Base-by-base conservation (phyloP, 1,140 invertebrate species). In the Cardiocondyla obscurior region DNA sequence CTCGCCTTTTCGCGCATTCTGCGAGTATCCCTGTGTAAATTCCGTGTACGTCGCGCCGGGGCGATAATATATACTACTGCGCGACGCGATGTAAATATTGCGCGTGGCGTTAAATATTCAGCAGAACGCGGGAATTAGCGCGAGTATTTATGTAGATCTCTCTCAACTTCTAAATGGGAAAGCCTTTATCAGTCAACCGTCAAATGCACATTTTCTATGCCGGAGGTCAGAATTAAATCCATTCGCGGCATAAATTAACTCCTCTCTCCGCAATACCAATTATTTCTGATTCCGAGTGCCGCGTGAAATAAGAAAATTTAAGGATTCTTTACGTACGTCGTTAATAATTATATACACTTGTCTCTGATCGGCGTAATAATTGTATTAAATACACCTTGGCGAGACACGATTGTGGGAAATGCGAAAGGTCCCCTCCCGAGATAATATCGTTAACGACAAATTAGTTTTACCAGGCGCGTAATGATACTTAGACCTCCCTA, bases 1-100 rank as follows among this genome's bases (percentile, higher is more conserved):
- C 84, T 51, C 70, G 57, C 44, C 62, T 69, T 85, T 77, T 64
- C 46, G 67, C 51, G 67, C 64, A 70, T 79, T 81, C 51, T n/a
- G 19, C 36, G 51, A 57, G 30, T 73, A 46, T 49, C 30, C 44
- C 67, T 49, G 51, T 49, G 55, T 25, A 79, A 69, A 57, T 70
- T 69, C 57, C 16, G 14, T 79, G 22, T 44, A 46, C n/a, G 62
- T 79, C 62, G 46, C 30, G 62, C 46, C 16, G 30, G n/a, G n/a
- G 74, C 22, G 60, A 77, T 77, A 77, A 77, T 77, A 10, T 22
- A 67, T 22, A 53, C 74, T 67, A 19, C 42, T 39, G 44, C 60
- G 30, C 19, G n/a, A 44, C 44, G 60, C 46, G 46, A 2, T 65
- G 46, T 79, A 67, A 79, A 76, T 76, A 76, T 76, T 67, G 25